Conservation (phyloP, 2,888 invertebrate species). For the Graphium colonna region DNA sequence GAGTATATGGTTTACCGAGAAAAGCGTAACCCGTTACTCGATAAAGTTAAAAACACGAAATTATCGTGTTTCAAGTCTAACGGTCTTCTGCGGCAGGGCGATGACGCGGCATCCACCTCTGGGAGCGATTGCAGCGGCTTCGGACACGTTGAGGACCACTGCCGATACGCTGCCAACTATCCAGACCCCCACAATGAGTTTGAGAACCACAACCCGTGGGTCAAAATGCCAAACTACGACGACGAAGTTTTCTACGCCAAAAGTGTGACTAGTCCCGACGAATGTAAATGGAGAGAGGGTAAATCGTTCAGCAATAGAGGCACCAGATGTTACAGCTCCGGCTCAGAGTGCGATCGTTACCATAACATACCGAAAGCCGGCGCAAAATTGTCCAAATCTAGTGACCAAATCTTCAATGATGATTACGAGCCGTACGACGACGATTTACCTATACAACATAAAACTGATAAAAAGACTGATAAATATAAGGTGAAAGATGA, state of each 20-base stretch:
- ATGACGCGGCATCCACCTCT: slow-evolving; percentile 73
- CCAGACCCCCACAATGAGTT: slow-evolving; percentile 65
- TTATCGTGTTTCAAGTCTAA: slow-evolving; percentile 84
- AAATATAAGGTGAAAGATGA: slow-evolving; percentile 65
- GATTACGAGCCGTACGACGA: slow-evolving; percentile 65
- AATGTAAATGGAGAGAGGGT: slow-evolving; percentile 61
- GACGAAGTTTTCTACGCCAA: slow-evolving; percentile 73
- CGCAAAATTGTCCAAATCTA: slow-evolving; percentile 71
- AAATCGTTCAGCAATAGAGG: slow-evolving; percentile 65
- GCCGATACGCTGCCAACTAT: slow-evolving; percentile 58
- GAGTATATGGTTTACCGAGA: slow-evolving; percentile 81
- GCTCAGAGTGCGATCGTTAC: slow-evolving; percentile 73
- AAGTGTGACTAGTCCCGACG: slow-evolving; percentile 55
- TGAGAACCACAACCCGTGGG: slow-evolving; percentile 75
- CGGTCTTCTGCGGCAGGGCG: slow-evolving; percentile 71
- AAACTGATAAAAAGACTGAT: slow-evolving; percentile 73
- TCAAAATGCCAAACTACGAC: slow-evolving; percentile 69
- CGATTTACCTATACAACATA: slow-evolving; percentile 44
- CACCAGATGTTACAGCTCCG: slow-evolving; percentile 72
- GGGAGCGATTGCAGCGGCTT: slow-evolving; percentile 77
- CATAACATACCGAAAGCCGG: slow-evolving; percentile 68
- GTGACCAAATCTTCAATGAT: slow-evolving; percentile 77
- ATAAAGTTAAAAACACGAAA: slow-evolving; percentile 85
- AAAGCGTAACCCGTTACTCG: slow-evolving; percentile 84
- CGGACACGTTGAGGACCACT: slow-evolving; percentile 68